Evolutionary conservation across 2,888 invertebrate genomes (phyloP).

Genomic region (Heliconius cydno): DNA sequence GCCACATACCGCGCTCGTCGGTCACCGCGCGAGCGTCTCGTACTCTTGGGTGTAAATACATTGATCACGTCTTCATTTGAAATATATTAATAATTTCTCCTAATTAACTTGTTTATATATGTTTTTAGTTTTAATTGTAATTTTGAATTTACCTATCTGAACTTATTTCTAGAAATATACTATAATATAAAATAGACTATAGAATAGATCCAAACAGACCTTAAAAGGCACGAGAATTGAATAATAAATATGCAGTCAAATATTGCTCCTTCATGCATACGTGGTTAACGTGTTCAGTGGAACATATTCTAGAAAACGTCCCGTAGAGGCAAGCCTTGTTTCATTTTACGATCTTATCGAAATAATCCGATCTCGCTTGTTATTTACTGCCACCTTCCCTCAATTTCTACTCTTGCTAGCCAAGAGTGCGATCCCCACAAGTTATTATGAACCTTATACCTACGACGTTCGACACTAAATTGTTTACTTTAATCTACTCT

Average conservation of each 20-base stretch:
- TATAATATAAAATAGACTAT: neutral
- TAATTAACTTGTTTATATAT: neutral
- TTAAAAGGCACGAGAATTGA: slow-evolving; percentile 18
- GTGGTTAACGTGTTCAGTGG: slow-evolving; percentile 44
- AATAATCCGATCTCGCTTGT: slow-evolving; percentile 82
- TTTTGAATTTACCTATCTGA: neutral
- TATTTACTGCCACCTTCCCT: slow-evolving; percentile 80
- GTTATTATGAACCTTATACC: slow-evolving; percentile 67
- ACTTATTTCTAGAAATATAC: neutral
- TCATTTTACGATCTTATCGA: slow-evolving; percentile 84
- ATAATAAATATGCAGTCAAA: slow-evolving; percentile 39
- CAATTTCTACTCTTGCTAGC: slow-evolving; percentile 66
- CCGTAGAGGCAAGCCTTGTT: slow-evolving; percentile 76
- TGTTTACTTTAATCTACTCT: slow-evolving; percentile 57
- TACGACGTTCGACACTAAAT: slow-evolving; percentile 60
- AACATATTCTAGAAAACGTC: slow-evolving; percentile 64
- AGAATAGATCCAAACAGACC: slow-evolving; percentile 4
- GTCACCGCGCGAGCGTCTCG: neutral
- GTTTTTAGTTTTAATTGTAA: neutral
- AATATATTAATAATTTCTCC: neutral
- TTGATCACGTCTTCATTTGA: neutral
- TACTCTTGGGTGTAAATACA: neutral
- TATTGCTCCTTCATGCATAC: slow-evolving; percentile 39
- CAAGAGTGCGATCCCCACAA: slow-evolving; percentile 55
- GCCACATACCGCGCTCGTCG: slow-evolving; percentile 53